A percentile compares a stretch with the other conserved stretches of the same genome.
Conservation (phyloP, 2,888 invertebrate genomes). For the Lycia hirtaria region DNA sequence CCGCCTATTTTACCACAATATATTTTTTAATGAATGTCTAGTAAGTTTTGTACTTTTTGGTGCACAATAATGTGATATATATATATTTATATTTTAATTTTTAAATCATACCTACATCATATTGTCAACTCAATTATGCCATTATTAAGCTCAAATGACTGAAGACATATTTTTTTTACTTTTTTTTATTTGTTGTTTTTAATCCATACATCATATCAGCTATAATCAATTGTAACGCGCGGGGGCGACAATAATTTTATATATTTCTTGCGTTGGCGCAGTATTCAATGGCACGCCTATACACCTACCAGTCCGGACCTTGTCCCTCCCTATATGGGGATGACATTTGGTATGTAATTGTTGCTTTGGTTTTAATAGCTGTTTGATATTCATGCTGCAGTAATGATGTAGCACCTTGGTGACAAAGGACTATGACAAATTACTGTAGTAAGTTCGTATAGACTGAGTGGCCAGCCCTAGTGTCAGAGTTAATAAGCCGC, state of each 20-base stretch:
- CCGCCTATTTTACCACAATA: too few species aligned
- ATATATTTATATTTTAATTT: too few species aligned
- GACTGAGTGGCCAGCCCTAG: too few species aligned
- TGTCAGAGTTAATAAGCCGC: too few species aligned
- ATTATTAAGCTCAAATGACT: too few species aligned
- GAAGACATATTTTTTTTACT: slow-evolving; percentile 31
- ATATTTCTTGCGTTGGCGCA: slow-evolving; percentile 65
- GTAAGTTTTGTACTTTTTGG: too few species aligned
- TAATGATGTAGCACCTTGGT: slow-evolving; percentile 7
- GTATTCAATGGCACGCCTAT: slow-evolving; percentile 72
- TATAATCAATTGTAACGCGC: slow-evolving; percentile 46
- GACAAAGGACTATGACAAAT: slow-evolving; percentile 5
- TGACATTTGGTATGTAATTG: slow-evolving; percentile 63
- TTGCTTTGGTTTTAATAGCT: slow-evolving; percentile 64
- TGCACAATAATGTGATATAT: too few species aligned
- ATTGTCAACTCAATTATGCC: too few species aligned
- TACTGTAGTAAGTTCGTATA: too few species aligned
- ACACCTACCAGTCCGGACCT: slow-evolving; percentile 55
- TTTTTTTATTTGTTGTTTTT: slow-evolving; percentile 31
- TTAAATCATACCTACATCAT: too few species aligned
- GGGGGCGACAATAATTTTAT: slow-evolving; percentile 63
- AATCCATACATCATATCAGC: slow-evolving; percentile 44
- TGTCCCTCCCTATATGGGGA: slow-evolving; percentile 65
- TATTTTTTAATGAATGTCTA: too few species aligned
- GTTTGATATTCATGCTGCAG: slow-evolving; percentile 40